A percentile compares a stretch with the other conserved stretches of the same genome.
Conservation (phyloP, 2,888 invertebrate species). For the Aromia moschata region DNA sequence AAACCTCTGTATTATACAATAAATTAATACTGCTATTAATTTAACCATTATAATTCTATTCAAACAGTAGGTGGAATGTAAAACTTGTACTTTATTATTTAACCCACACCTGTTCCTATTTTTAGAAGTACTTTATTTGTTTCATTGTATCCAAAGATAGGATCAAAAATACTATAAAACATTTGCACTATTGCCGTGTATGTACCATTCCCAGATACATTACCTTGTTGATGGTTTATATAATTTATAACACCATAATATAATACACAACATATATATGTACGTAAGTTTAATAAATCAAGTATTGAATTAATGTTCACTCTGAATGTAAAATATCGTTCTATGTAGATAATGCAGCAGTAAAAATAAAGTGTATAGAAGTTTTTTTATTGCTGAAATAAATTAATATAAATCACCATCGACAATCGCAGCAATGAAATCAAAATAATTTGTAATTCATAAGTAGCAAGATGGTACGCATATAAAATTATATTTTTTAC, state of each 20-base stretch:
- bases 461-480: too few relatives aligned
- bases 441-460: neutral
- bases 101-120: neutral
- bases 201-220: neutral
- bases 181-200: neutral
- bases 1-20: too few relatives aligned
- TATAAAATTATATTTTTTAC: too few relatives aligned
- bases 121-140: neutral
- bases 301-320: neutral
- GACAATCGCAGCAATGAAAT: constrained; percentile 2
- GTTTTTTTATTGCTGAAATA: neutral
- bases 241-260: neutral
- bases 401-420: neutral
- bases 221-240: neutral
- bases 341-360: too few relatives aligned
- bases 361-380: too few relatives aligned
- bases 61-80: too few relatives aligned
- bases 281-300: neutral
- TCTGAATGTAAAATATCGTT: neutral
- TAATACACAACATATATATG: neutral
- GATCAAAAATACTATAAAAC: neutral
- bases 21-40: too few relatives aligned
- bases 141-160: neutral
- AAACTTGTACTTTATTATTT: neutral
- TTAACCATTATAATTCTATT: too few relatives aligned